Evolutionary conservation across 2,113 vertebrate species (phyloP), one percentile per base, ranked within the genome.

Genomic region (Rattus norvegicus): DNA sequence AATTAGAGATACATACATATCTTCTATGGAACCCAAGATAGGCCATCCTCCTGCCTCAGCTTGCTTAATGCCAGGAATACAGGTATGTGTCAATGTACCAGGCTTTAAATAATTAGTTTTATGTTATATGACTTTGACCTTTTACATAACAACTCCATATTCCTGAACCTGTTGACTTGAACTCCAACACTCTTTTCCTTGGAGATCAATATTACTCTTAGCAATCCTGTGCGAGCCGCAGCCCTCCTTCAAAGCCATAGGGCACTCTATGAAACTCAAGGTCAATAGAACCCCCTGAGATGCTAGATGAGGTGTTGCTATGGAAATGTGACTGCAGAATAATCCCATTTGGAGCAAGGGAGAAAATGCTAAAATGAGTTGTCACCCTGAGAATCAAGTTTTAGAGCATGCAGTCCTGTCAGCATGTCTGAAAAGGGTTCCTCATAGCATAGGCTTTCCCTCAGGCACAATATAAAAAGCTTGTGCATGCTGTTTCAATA

Each of bases 51-150:
- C 20, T 87, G 85, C 43, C 28, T 67, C 43, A 86, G 33, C 6
- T 87, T 70, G 47, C 65, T 49, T 30, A 87, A 36, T 47, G 5
- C 47, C 52, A 67, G 12, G 19, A 54, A n/a, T 70, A 70, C 19
- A 87, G 33, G 6, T 70, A 24, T 70, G 20, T 8, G 20, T 13
- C 49, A 52, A 19, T 52, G 63, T 69, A 36, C 17, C 19, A 49
- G 47, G 19, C 43, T n/a, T 93, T 52, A 36, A 83, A 73, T 52
- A 72, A n/a, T 39, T 88, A 17, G 86, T 67, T 97, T 84, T 63
- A 90, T 47, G 8, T 8, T 49, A 33, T 69, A n/a, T 67, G 33
- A 80, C 47, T 85, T 90, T 90, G 26, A 39, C 30, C 69, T 69
- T 49, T 81, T 26, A 85, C 94, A 91, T 90, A 54, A 90, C 30